Conservation (phyloP, 2,113 vertebrate species). For the Melanocharis versteri region DNA sequence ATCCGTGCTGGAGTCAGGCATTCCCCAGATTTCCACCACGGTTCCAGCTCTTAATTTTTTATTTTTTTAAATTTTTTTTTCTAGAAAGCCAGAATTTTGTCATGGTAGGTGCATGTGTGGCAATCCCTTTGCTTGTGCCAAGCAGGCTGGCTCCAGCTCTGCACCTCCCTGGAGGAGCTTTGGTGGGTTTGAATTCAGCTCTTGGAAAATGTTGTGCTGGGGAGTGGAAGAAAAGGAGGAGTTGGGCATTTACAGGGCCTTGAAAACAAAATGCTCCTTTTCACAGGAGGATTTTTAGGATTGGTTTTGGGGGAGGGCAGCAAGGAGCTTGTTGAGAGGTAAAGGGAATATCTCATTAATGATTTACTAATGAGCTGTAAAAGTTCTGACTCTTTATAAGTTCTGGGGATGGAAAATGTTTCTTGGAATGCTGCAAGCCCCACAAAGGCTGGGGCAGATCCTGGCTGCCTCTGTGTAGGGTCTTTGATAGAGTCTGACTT, state of each 20-base stretch:
- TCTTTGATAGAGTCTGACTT: conserved; percentile 70
- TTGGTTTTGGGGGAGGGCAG: conserved; percentile 2
- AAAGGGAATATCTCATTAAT: conserved; percentile 58
- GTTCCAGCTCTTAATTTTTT: background rate
- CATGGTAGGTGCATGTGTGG: background rate
- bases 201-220: conserved; percentile 21
- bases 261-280: conserved; percentile 26
- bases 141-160: background rate
- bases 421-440: conserved; percentile 47
- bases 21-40: background rate
- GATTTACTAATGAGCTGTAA: conserved; percentile 54
- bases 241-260: background rate
- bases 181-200: background rate
- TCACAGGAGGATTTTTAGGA: background rate
- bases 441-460: conserved; percentile 59
- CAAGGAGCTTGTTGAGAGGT: conserved; percentile 36
- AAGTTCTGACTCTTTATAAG: conserved; percentile 41
- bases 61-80: background rate
- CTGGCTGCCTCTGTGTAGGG: conserved; percentile 64
- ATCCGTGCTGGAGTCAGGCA: background rate
- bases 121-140: background rate
- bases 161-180: background rate
- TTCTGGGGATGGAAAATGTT: conserved; percentile 59
- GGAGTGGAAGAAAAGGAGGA: conserved; percentile 21
- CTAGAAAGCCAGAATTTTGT: background rate